A percentile compares a stretch with the other conserved stretches of the same genome.
These are phyloP conservation scores for Saccostrea glomerata DNA, from an alignment of 1,140 invertebrate genomes.

Conservation along the genomic window DNA sequence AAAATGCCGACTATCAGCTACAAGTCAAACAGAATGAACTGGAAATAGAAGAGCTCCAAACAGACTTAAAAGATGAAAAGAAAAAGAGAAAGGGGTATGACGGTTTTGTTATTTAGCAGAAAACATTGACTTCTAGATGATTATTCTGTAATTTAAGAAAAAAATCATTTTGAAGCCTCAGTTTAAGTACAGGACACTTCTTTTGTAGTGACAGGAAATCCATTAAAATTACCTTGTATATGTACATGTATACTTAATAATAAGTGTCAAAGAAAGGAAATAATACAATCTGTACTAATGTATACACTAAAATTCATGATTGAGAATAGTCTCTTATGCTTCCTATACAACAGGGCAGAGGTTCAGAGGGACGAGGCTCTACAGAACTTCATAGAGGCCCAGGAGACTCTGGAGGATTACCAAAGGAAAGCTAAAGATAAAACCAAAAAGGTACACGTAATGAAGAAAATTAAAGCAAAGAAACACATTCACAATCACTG, in stretches of 20 bases:
- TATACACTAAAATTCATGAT: no score
- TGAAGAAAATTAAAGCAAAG: neutral
- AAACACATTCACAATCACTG: no score
- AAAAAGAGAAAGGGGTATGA: constrained; percentile 64
- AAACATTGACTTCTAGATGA: no score
- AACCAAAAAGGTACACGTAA: constrained; percentile 65
- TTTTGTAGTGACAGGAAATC: no score
- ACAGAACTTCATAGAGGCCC: constrained; percentile 70
- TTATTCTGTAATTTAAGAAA: no score
- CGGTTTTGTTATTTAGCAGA: neutral
- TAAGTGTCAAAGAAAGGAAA: no score
- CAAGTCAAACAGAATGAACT: constrained; percentile 61
- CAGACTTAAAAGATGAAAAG: constrained; percentile 63
- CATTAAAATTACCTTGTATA: no score
- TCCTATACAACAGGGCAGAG: constrained; percentile 58
- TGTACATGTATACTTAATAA: no score
- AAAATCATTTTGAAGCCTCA: no score
- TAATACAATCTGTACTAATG: no score
- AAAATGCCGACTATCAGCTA: constrained; percentile 59
- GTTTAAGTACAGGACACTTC: no score
- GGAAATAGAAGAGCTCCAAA: constrained; percentile 60
- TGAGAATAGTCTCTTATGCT: no score
- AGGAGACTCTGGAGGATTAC: constrained; percentile 70
- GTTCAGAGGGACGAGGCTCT: constrained; percentile 72
- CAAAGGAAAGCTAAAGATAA: constrained; percentile 71